Conservation (phyloP, 2,797 vertebrate species). For the Meriones psammophilus region DNA sequence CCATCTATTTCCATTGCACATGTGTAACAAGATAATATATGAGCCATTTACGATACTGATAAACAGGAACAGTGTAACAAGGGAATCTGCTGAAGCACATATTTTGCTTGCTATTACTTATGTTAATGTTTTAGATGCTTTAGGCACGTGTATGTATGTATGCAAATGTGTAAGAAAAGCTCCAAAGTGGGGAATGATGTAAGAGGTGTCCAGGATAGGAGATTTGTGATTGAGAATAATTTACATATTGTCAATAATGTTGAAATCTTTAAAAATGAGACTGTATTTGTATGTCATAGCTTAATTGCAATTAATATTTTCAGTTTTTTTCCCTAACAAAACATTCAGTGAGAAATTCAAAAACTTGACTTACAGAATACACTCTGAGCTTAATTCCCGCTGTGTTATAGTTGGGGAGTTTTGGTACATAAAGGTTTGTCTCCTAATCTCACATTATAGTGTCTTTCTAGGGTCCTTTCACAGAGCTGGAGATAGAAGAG, state of each 20-base stretch:
- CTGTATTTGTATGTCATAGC: background rate
- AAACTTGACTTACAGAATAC: slow-evolving; percentile 45
- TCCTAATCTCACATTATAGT: background rate
- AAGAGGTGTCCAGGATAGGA: background rate
- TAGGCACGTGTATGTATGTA: background rate
- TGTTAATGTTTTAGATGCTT: background rate
- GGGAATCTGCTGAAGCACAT: background rate
- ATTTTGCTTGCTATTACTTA: background rate
- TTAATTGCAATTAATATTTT: slow-evolving; percentile 66
- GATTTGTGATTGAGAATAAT: background rate
- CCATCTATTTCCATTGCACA: background rate
- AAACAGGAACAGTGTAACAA: background rate
- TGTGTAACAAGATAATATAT: background rate
- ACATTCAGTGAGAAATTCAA: slow-evolving; percentile 3
- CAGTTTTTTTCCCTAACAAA: slow-evolving; percentile 33
- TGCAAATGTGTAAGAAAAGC: background rate
- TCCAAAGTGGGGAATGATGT: background rate
- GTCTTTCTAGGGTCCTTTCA: background rate
- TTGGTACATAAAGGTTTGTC: background rate
- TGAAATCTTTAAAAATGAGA: slow-evolving; percentile 25
- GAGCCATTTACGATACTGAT: background rate
- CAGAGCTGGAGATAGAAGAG: background rate
- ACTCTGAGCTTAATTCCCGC: background rate
- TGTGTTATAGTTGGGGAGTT: background rate
- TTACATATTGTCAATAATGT: background rate